Evolutionary conservation across 2,797 vertebrate species (phyloP).

Genomic region (Leucoraja ocellata): DNA sequence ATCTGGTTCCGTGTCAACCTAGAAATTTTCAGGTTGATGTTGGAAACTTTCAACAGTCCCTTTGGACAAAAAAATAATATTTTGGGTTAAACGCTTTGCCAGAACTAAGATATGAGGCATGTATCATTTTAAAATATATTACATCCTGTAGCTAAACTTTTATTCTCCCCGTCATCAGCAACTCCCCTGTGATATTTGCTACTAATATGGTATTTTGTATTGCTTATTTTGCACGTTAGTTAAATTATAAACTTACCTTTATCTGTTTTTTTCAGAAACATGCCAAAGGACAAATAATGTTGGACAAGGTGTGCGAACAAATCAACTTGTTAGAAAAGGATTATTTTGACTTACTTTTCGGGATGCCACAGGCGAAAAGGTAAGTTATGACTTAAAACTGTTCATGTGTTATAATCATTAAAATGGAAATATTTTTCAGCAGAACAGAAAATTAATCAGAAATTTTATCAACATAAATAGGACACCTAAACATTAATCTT

Average conservation of each 20-base stretch:
- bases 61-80: neutral
- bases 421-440: constrained; percentile 11
- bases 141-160: neutral
- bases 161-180: too few relatives aligned
- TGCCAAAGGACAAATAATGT: constrained; percentile 79
- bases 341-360: constrained; percentile 84
- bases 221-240: neutral
- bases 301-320: constrained; percentile 84
- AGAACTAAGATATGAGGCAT: neutral
- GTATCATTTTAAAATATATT: neutral
- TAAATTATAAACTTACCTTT: constrained; percentile 36
- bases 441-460: neutral
- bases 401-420: neutral
- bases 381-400: constrained; percentile 47
- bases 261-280: constrained; percentile 68
- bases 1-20: too few relatives aligned
- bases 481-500: neutral
- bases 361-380: constrained; percentile 75
- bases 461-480: neutral
- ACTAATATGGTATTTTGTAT: neutral
- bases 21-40: neutral
- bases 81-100: neutral
- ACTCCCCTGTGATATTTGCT: neutral
- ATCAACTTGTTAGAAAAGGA: constrained; percentile 95
- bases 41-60: too few relatives aligned